Evolutionary conservation across 2,888 invertebrate genomes (phyloP), one percentile per base, ranked within the genome.

Genomic region (Rhorus exstirpatorius): DNA sequence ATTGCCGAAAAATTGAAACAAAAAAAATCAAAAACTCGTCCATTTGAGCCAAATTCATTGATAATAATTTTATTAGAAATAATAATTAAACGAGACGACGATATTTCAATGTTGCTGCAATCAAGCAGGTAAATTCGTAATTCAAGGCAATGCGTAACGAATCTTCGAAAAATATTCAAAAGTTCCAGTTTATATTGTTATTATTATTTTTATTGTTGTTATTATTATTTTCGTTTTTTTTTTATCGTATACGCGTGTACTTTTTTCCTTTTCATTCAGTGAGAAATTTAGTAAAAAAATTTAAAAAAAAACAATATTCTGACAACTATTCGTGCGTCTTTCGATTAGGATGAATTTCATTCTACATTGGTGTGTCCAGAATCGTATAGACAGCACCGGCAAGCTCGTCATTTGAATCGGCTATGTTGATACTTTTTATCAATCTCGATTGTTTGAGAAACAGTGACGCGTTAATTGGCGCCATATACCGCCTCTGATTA

Each of bases 401-500:
- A 6, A 88, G 82, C 14, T 81, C 82, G 55, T 85, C 83, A 1
- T 83, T 85, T 0, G 87, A 84, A 51, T 92, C 91, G 17, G 90
- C 85, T 6, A 92, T 63, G 67, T 88, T 83, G 38, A 92, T 86
- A 3, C 68, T 80, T 67, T 88, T 89, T 67, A 92, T 88, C 1
- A 87, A 61, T 44, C 85, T 86, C 58, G 88, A 90, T 84, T 92
- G 91, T 83, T 92, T 92, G 8, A 92, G 81, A 58, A 92, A 87
- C 44, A 91, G 35, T 12, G 88, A 85, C 3, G 91, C 82, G 68
- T 87, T 91, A 68, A 89, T 79, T 3, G 89, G 83, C 0, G 87
- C 79, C 35, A 80, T 85, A n/a, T n/a, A 55, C 90, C 89, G 49
- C 91, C 91, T 1, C 91, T 92, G 14, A 92, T 87, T 71, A 92